A percentile compares a stretch with the other conserved stretches of the same genome.
Conservation (phyloP, 2,888 invertebrate species). For the Noctua janthina region DNA sequence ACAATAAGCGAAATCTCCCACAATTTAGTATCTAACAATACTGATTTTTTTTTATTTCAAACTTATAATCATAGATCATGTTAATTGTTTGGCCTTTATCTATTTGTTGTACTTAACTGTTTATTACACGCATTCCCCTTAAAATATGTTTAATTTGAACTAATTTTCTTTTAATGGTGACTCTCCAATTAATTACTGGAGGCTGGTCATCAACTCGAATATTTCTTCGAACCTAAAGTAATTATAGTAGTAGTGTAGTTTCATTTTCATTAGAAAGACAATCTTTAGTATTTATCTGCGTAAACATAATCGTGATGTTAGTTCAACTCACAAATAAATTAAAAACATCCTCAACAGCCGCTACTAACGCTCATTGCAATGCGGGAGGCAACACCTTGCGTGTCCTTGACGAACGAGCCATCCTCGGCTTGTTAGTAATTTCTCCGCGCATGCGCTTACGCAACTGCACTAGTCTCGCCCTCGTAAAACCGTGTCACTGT, state of each 20-base stretch:
- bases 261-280: neutral
- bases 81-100: neutral
- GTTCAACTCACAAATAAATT: constrained; percentile 15
- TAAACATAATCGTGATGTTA: neutral
- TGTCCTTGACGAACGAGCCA: constrained; percentile 84
- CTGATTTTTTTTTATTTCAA: neutral
- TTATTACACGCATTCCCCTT: neutral
- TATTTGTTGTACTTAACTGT: neutral
- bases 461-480: constrained; percentile 83
- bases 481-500: constrained; percentile 87
- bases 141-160: neutral
- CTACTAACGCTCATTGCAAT: constrained; percentile 76
- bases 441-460: constrained; percentile 84
- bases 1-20: neutral
- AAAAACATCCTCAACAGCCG: constrained; percentile 10
- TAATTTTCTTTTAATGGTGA: neutral
- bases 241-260: too few relatives aligned
- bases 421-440: constrained; percentile 85
- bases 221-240: neutral
- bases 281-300: neutral
- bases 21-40: neutral
- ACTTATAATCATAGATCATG: neutral
- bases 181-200: neutral
- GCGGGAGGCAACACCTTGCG: constrained; percentile 71
- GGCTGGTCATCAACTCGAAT: neutral